Evolutionary conservation across 2,888 invertebrate genomes (phyloP).

Genomic region (Teleogryllus oceanicus): DNA sequence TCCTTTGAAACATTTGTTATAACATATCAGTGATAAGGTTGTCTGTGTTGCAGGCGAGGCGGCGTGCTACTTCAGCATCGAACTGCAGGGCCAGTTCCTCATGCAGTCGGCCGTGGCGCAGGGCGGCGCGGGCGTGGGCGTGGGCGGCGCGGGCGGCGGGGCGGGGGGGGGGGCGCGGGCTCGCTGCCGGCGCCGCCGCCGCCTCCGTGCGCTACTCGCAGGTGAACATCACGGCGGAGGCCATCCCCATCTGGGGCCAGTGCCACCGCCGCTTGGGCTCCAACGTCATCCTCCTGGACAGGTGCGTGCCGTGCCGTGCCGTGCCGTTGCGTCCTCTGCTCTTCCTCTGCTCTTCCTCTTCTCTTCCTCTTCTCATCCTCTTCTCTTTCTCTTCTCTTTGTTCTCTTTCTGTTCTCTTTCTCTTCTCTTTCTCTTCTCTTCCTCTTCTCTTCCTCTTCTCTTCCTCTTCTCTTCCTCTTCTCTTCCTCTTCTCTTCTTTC

Average conservation of each 20-base stretch:
- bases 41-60: slow-evolving; percentile 40
- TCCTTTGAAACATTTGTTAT: no score
- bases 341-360: not conserved
- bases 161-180: not conserved
- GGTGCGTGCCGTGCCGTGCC: slow-evolving; percentile 45
- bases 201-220: slow-evolving; percentile 56
- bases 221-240: slow-evolving; percentile 59
- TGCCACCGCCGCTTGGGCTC: slow-evolving; percentile 59
- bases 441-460: not conserved
- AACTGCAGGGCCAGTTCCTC: slow-evolving; percentile 62
- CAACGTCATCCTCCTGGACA: slow-evolving; percentile 59
- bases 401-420: not conserved
- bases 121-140: slow-evolving; percentile 40
- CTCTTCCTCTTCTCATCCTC: not conserved
- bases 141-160: not conserved
- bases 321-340: not conserved
- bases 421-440: not conserved
- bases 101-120: slow-evolving; percentile 50
- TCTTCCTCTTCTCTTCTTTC: no score
- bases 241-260: slow-evolving; percentile 64
- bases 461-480: no score
- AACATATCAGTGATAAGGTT: not conserved
- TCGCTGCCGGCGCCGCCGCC: slow-evolving; percentile 34
- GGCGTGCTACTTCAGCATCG: slow-evolving; percentile 62
- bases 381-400: not conserved